These are phyloP conservation scores for Todiramphus saurophagus DNA, from an alignment of 2,113 vertebrate species.

Conservation along the genomic window DNA sequence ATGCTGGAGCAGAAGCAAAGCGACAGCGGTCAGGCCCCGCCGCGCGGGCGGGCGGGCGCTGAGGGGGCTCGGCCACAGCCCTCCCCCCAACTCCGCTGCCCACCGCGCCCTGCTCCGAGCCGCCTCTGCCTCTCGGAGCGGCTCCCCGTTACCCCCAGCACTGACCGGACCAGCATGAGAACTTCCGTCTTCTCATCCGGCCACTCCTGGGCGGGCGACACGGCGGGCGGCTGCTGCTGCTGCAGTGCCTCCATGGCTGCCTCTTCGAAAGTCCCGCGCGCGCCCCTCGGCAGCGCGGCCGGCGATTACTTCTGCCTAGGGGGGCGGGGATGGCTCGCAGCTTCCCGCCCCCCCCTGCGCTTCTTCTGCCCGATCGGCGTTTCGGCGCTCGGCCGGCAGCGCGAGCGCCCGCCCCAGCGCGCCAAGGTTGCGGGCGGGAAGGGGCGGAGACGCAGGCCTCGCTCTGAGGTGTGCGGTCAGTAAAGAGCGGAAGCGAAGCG, in stretches of 20 bases:
- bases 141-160: not conserved
- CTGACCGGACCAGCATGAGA: not conserved
- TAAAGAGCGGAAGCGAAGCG: no score
- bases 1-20: conserved; percentile 29
- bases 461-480: no score
- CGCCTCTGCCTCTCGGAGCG: not conserved
- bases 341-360: not conserved
- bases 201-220: no score
- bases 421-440: no score
- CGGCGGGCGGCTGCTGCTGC: rapidly evolving
- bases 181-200: not conserved
- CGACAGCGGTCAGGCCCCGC: not conserved
- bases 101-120: not conserved
- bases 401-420: no score
- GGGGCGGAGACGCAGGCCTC: no score
- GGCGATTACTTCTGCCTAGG: not conserved
- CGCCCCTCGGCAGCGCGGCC: not conserved
- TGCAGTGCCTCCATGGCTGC: not conserved
- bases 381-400: not conserved
- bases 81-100: no score
- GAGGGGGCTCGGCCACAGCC: not conserved
- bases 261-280: not conserved
- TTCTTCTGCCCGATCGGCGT: rapidly evolving
- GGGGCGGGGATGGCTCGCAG: no score
- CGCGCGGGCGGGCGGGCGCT: no score